A percentile compares a stretch with the other conserved stretches of the same genome.
Conservation (phyloP, 2,888 invertebrate species). For the Dryococelus australis region DNA sequence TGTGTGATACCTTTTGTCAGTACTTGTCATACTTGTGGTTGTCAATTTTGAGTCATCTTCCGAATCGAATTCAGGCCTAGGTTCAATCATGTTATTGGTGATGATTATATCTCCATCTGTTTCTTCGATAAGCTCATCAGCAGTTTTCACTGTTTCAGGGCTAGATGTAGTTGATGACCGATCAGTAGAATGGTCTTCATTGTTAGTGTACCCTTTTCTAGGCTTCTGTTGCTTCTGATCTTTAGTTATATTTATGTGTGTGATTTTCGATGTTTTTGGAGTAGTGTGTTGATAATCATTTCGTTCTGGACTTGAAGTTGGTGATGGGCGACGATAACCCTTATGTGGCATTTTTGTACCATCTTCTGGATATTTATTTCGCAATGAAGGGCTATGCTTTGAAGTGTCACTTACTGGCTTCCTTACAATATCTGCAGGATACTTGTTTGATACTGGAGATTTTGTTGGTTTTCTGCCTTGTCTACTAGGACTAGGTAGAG, state of each 20-base stretch:
- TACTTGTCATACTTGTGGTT: not conserved
- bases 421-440: conserved; percentile 21
- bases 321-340: not conserved
- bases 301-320: conserved; percentile 27
- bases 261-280: conserved; percentile 39
- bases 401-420: conserved; percentile 30
- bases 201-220: conserved; percentile 62
- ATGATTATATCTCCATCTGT: not conserved
- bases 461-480: not conserved
- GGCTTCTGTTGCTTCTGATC: conserved; percentile 57
- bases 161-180: conserved; percentile 45
- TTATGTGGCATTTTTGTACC: not conserved
- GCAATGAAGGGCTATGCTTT: conserved; percentile 20
- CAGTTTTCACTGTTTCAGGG: conserved; percentile 45
- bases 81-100: not conserved
- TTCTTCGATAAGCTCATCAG: conserved; percentile 30
- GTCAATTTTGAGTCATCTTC: conserved; percentile 3
- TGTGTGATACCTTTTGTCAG: not conserved
- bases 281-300: conserved; percentile 1
- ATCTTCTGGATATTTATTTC: conserved; percentile 22
- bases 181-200: conserved; percentile 58
- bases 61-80: not conserved
- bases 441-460: not conserved
- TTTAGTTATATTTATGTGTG: conserved; percentile 51
- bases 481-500: conserved; percentile 20